phyloP scores from a whole-genome alignment of 2,113 vertebrate genomes.

The Ranitomeya imitator region DNA sequence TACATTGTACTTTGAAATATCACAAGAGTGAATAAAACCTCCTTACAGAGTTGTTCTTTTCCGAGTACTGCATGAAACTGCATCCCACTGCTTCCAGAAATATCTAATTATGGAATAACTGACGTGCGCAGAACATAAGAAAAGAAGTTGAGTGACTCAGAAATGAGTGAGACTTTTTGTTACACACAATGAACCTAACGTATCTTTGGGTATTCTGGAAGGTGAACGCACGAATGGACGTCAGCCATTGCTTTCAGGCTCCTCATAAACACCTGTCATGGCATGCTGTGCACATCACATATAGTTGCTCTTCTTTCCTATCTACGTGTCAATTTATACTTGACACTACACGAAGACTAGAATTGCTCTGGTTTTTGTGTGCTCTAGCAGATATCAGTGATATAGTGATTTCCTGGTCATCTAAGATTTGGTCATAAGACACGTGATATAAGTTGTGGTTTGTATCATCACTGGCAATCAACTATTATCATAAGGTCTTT shows the following conservation, averaged over 20 bases:
- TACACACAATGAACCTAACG: background rate
- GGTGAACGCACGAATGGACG: no score
- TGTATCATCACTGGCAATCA: no score
- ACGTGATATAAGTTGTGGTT: no score
- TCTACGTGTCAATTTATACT: background rate
- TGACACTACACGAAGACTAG: background rate
- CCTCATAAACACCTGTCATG: no score
- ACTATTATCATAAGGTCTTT: no score
- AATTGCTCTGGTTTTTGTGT: background rate
- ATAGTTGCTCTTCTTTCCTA: background rate
- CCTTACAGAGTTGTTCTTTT: background rate
- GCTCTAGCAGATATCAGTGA: no score
- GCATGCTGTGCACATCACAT: no score
- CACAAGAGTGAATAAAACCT: background rate
- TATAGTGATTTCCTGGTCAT: no score
- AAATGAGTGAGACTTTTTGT: background rate
- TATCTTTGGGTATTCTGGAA: background rate
- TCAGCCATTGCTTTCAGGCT: no score
- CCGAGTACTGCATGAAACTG: background rate
- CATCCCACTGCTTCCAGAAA: slow-evolving; percentile 11
- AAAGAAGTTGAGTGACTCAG: background rate
- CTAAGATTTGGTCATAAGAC: no score
- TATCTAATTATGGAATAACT: background rate
- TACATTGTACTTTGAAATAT: background rate
- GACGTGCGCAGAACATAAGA: background rate